Evolutionary conservation across 1,140 invertebrate genomes (phyloP).

Genomic region (Aphelinus atriplicis): DNA sequence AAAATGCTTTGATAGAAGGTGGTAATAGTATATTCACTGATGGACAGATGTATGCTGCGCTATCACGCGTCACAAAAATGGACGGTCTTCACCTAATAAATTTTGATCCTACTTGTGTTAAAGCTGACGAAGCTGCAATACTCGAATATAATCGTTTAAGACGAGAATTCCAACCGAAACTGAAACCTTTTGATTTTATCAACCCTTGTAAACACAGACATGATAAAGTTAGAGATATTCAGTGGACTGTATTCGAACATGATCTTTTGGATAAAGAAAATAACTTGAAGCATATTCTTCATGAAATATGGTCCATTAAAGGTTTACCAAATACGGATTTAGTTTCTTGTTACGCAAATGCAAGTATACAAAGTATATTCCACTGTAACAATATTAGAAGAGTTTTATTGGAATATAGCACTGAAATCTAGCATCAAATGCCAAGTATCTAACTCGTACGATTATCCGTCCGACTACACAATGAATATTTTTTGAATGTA

Average conservation of each 20-base stretch:
- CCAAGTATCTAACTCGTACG: no score
- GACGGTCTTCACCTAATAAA: slow-evolving; percentile 53
- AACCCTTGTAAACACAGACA: slow-evolving; percentile 12
- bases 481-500: no score
- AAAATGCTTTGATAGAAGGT: slow-evolving; percentile 49
- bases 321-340: slow-evolving; percentile 37
- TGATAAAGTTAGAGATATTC: slow-evolving; percentile 8
- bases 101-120: slow-evolving; percentile 47
- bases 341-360: slow-evolving; percentile 41
- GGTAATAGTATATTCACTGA: slow-evolving; percentile 50
- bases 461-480: no score
- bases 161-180: slow-evolving; percentile 41
- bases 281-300: neutral
- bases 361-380: slow-evolving; percentile 40
- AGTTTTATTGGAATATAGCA: no score
- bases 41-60: slow-evolving; percentile 57
- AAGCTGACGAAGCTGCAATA: slow-evolving; percentile 44
- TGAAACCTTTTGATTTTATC: slow-evolving; percentile 27
- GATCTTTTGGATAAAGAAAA: neutral
- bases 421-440: no score
- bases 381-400: neutral
- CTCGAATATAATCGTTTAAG: slow-evolving; percentile 50
- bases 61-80: slow-evolving; percentile 53
- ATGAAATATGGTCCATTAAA: neutral
- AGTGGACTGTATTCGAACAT: slow-evolving; percentile 5